Base-by-base conservation (phyloP, 1,140 invertebrate species). In the Drosophila suzukii region DNA sequence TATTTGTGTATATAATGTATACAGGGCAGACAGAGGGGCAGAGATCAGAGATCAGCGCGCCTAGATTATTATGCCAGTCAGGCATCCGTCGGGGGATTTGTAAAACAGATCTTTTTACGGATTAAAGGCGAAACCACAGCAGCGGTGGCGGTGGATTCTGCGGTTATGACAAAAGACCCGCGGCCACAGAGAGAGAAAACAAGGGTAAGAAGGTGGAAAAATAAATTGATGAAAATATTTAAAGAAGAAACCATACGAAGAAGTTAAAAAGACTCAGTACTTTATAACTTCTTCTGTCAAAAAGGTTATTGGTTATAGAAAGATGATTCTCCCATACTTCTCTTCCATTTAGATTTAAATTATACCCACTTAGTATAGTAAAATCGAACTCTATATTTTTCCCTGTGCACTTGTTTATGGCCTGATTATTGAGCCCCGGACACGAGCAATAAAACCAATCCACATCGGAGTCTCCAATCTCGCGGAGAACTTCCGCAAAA, bases 81-180 rank as follows among this genome's bases (percentile, higher is more conserved):
- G 67, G 12, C 50, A 75, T 74, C 55, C 62, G 68, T 58, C 56
- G 65, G 70, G 83, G 79, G 83, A 79, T 88, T 86, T 88, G 83
- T 77, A 76, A 70, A 88, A 82, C 83, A 76, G 75, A 86, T 86
- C 79, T 86, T 88, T 86, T 83, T 83, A 88, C 84, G 79, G 83
- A 86, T 86, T 88, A 83, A 79, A 83, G 74, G 62, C 75, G 78
- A 86, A 86, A 41, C 68, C 75, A 70, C 41, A 60, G 72, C 70
- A 75, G 53, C 72, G 47, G 54, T 38, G 47, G 58, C 49, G 72
- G 73, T 59, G 62, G 61, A 59, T 58, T 75, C 62, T 75, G 72
- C 62, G 73, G 73, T 75, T 65, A 66, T 75, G 73, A 75, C 73
- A 75, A 66, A 72, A 75, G 41, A 63, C 60, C 41, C 27, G 38